Evolutionary conservation across 1,140 invertebrate genomes (phyloP), one percentile per base, ranked within the genome.

Genomic region (Battus philenor): DNA sequence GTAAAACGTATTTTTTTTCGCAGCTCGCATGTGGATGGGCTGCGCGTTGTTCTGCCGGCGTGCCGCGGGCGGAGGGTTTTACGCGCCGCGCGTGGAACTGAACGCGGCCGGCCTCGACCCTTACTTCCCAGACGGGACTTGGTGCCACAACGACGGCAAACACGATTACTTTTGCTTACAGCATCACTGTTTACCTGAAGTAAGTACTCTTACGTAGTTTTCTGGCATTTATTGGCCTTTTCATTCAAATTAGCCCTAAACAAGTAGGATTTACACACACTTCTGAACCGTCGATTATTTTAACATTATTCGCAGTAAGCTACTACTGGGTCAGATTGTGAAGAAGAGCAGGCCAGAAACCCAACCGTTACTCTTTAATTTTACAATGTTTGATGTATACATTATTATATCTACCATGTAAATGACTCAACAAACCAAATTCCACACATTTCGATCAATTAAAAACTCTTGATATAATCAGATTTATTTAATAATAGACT

Each of bases 61-160:
- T 7, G 87, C 86, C 27, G 89, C 89, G 51, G 89, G 88, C 13
- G 89, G 88, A 1, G 88, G 89, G 1, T 94, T 89, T 78, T 94
- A 94, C 66, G 91, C 93, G 1, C 92, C 93, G 1, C 81, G 91
- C 2, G 79, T 93, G 1, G 92, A 94, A 74, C 81, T 94, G 20
- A 92, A 93, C 65, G 91, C 91, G 65, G 75, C 91, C 12, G 91
- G 91, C 2, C 73, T 92, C 3, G 90, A 92, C 54, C 89, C 92
- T 0, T 93, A 93, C 73, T 93, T 93, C 64, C 93, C 93, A 0
- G 93, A 94, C 75, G 93, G 93, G 1, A 94, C 93, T 2, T 93
- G 91, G 92, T 94, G 93, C 59, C 91, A 94, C 64, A 83, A 85
- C 51, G 90, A 93, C 46, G 86, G 83, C 2, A 60, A 68, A 1